Evolutionary conservation across 2,888 invertebrate species (phyloP), one percentile per base, ranked within the genome.

Genomic region (Lymantria dispar): DNA sequence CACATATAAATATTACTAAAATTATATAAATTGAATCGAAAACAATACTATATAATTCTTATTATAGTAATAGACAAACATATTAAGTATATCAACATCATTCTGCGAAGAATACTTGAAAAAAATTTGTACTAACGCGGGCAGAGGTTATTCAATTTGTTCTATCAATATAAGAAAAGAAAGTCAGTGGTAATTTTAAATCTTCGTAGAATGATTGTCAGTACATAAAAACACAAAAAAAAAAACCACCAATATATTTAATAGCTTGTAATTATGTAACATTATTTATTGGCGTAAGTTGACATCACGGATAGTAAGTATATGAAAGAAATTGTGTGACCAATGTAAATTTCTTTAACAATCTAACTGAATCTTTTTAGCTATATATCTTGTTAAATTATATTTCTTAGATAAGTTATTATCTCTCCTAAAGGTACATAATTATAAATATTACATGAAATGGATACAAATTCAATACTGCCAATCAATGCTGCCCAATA

Each of bases 341-440:
- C 8, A 85, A 76, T 86, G 85, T 86, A 87, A 80, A 84, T 83
- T 79, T 73, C 71, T 74, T 53, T 76, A 72, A 77, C 75, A 78
- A 74, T 77, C 70, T 76, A 75, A 74, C 73, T 76, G 70, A 80
- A 72, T 60, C 60, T 70, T 69, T 60, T 64, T 76, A 74, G 68
- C 64, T 71, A 41, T 73, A 74, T 76, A 61, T 76, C 75, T 78
- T 73, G 70, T 74, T 80, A 80, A 83, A 78, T 80, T 80, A 77
- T 78, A 71, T 62, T 64, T 69, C 50, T 66, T 72, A 72, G 68
- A 61, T 56, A 68, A 67, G 56, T 58, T 55, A 45, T 58, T 56
- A 65, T 57, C 72, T 74, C 76, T 86, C 85, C 84, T 83, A 86
- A 87, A 87, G 74, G 78, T 78, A 76, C 82, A 83, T 69, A 80